phyloP scores from a whole-genome alignment of 2,113 vertebrate genomes.

The Lophotis ruficrista region DNA sequence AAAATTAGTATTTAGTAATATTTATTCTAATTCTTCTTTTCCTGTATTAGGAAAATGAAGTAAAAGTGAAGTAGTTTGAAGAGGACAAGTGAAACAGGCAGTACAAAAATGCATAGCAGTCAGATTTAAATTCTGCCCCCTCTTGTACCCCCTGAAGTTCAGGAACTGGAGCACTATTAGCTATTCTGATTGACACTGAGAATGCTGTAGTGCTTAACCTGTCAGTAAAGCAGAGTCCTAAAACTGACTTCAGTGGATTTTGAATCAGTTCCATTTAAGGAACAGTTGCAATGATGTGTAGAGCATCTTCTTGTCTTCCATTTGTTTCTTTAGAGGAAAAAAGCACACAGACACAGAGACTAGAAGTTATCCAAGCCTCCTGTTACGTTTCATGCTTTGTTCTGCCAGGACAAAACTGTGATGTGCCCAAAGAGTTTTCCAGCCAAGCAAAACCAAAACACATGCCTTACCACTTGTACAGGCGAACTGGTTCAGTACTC shows the following conservation, averaged over 20 bases:
- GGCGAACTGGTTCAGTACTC: background rate
- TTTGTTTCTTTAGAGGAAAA: background rate
- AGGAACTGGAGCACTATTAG: background rate
- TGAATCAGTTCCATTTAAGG: background rate
- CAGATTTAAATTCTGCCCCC: background rate
- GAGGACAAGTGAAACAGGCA: background rate
- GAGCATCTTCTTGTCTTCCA: background rate
- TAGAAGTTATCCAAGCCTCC: background rate
- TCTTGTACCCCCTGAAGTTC: background rate
- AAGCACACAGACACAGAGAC: background rate
- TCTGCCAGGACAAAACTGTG: background rate
- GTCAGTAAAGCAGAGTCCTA: background rate
- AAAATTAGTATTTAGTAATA: background rate
- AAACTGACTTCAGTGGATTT: background rate
- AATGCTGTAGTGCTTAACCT: background rate
- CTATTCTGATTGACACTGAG: background rate
- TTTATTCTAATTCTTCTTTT: background rate
- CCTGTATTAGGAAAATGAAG: background rate
- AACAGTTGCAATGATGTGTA: background rate
- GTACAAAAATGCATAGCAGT: background rate
- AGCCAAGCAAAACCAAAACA: constrained; percentile 32
- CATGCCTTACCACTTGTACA: background rate
- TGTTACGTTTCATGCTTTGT: background rate
- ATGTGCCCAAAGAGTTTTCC: background rate
- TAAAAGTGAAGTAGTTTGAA: background rate